phyloP scores from a whole-genome alignment of 2,797 vertebrate genomes.

The Phoebastria nigripes region DNA sequence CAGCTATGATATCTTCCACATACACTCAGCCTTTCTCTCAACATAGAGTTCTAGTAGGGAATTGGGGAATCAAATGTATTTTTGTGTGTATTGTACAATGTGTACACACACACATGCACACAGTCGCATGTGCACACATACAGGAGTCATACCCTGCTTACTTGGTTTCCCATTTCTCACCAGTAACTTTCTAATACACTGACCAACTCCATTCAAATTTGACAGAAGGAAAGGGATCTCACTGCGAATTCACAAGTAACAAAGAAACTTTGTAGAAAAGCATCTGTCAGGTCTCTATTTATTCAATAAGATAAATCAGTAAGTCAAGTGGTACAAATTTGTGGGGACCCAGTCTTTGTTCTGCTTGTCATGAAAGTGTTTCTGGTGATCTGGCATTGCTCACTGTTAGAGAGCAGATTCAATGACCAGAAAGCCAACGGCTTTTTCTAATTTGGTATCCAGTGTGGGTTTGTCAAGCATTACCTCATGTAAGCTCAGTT shows the following conservation, averaged over 20 bases:
- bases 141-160: background rate
- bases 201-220: background rate
- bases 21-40: background rate
- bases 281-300: background rate
- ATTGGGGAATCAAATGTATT: background rate
- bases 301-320: background rate
- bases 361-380: background rate
- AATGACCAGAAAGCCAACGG: background rate
- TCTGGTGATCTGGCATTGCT: background rate
- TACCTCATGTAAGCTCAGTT: background rate
- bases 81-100: background rate
- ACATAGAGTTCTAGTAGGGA: background rate
- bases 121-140: background rate
- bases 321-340: background rate
- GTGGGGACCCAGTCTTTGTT: background rate
- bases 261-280: background rate
- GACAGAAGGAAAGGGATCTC: background rate
- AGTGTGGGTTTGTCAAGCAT: background rate
- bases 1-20: background rate
- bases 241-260: background rate
- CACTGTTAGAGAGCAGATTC: background rate
- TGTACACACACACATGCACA: no score
- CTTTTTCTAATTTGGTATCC: background rate
- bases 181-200: background rate
- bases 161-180: background rate